Conservation (phyloP, 1,140 invertebrate genomes). For the Grapholita molesta region DNA sequence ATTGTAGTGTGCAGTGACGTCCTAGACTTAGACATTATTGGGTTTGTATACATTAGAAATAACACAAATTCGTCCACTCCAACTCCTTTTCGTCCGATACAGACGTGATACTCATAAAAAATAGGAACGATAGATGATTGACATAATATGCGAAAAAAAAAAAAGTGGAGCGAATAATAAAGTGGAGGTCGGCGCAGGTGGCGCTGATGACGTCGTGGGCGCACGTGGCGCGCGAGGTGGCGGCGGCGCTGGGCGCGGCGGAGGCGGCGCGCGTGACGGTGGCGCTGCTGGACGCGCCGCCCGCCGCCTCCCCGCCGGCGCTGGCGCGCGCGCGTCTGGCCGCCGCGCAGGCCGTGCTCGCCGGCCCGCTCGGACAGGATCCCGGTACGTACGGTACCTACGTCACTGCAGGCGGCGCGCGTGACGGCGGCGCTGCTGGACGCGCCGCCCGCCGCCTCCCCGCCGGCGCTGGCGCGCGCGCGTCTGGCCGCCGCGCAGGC, state of each 20-base stretch:
- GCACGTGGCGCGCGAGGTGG: conserved; percentile 67
- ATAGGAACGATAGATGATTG: too few species aligned
- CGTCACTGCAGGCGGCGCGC: conserved; percentile 67
- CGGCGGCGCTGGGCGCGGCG: conserved; percentile 59
- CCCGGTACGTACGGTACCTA: conserved; percentile 73
- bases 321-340: conserved; percentile 58
- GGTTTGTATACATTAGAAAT: too few species aligned
- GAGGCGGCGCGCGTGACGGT: conserved; percentile 67
- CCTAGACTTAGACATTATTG: too few species aligned
- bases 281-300: conserved; percentile 62
- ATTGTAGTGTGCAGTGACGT: too few species aligned
- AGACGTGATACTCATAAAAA: too few species aligned
- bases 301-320: conserved; percentile 50
- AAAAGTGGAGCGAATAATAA: too few species aligned
- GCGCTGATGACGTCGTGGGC: conserved; percentile 81
- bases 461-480: conserved; percentile 58
- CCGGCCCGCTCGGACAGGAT: conserved; percentile 55
- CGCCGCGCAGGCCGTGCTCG: conserved; percentile 61
- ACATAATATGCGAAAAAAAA: too few species aligned
- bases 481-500: conserved; percentile 61
- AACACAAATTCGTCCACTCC: too few species aligned
- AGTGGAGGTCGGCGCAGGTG: too few species aligned
- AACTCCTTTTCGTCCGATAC: too few species aligned
- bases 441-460: conserved; percentile 50
- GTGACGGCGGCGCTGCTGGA: conserved; percentile 64